Evolutionary conservation across 2,888 invertebrate genomes (phyloP).

Genomic region (Muscina levida): DNA sequence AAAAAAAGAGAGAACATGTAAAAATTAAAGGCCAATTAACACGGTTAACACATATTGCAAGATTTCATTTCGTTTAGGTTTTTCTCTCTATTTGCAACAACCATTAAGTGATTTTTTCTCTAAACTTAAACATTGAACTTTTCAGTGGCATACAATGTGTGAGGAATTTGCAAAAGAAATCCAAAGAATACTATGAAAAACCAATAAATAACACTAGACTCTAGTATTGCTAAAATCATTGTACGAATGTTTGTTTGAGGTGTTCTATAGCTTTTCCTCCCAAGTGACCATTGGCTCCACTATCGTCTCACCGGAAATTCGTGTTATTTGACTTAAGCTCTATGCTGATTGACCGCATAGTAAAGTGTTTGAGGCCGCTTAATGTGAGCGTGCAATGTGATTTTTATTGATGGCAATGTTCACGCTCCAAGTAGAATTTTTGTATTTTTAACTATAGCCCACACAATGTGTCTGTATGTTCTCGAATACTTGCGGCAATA

Average conservation of each 20-base stretch:
- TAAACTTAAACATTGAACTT: constrained; percentile 59
- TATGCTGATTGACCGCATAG: constrained; percentile 52
- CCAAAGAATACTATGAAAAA: too few species aligned
- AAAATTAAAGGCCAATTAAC: background rate
- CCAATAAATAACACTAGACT: too few species aligned
- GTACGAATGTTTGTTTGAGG: background rate
- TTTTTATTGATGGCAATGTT: constrained; percentile 28
- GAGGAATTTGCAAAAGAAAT: too few species aligned
- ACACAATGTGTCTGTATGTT: constrained; percentile 10
- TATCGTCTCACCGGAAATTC: constrained; percentile 51
- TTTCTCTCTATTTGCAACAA: constrained; percentile 5
- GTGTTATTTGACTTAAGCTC: constrained; percentile 43
- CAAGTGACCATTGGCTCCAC: background rate
- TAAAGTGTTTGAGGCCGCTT: constrained; percentile 34
- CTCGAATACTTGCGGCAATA: background rate
- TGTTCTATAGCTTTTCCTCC: background rate
- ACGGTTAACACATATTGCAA: background rate
- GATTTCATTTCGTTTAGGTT: constrained; percentile 5
- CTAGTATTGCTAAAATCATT: too few species aligned
- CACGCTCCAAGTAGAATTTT: constrained; percentile 59
- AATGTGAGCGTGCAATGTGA: too few species aligned
- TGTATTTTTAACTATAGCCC: constrained; percentile 11
- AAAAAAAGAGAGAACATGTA: constrained; percentile 30
- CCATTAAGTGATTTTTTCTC: constrained; percentile 42
- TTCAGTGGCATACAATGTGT: constrained; percentile 50